Base-by-base conservation (phyloP, 2,888 invertebrate genomes). In the Stictocephala bisonia region DNA sequence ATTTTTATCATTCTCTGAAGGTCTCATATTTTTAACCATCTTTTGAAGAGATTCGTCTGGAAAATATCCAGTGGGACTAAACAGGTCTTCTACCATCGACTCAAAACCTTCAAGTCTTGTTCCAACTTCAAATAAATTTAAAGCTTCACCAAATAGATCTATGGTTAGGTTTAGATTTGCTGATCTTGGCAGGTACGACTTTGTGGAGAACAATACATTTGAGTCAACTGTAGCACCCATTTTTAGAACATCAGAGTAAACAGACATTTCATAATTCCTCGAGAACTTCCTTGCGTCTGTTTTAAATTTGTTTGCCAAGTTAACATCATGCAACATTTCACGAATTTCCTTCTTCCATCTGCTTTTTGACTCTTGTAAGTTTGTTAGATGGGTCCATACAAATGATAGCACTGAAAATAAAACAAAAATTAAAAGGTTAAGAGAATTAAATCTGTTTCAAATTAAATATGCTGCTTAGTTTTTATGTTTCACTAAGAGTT, bases 361-460 rank as follows among this genome's bases (percentile, higher is more conserved):
- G 0, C 93, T 89, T 0, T 94, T 91, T 0, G 95, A 94, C 79
- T 93, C 92, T 71, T 93, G 90, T 50, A 96, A 84, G 84, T 96
- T 97, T 78, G 89, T 93, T 60, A 97, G 86, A 83, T 97, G 96
- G 67, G 95, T 95, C 95, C 96, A 97, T 3, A 97, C 93, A 84
- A 95, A 97, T 3, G 96, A 95, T 9, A 95, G 95, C 67, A 94
- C 95, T 93, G 83, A 74, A 84, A 84, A 78, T 72, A 76, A 77
- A 72, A 75, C 3, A 60, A 27, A 29, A 6, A 53, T 53, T 4
- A 22, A 20, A 77, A 71, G 7, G 7, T n/a, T 4, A 60, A n/a
- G n/a, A n/a, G n/a, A n/a, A n/a, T n/a, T n/a, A n/a, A n/a, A n/a
- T n/a, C n/a, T n/a, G n/a, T n/a, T n/a, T n/a, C n/a, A n/a, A n/a